Conservation (phyloP, 2,888 invertebrate genomes). For the Gymnocheta viridis region DNA sequence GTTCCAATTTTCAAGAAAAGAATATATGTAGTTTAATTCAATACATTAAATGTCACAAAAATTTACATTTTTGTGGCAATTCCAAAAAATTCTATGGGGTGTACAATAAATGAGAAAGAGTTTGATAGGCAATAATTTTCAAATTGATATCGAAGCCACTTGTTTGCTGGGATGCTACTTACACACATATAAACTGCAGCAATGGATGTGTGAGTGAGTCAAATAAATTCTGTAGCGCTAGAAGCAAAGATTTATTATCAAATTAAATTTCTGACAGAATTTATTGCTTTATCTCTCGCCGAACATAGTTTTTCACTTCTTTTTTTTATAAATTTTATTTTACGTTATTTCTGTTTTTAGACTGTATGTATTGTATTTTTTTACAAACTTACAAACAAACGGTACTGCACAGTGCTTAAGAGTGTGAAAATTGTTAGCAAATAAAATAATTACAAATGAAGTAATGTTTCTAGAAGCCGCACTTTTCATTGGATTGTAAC, state of each 20-base stretch:
- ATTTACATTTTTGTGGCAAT: not conserved
- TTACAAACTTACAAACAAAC: slow-evolving; percentile 30
- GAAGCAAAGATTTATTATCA: slow-evolving; percentile 83
- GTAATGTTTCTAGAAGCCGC: no score
- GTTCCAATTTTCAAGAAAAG: no score
- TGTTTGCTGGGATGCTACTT: slow-evolving; percentile 1
- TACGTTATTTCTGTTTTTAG: slow-evolving; percentile 62
- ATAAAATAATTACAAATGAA: not conserved
- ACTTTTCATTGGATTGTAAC: no score
- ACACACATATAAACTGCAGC: slow-evolving; percentile 30
- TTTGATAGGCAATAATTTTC: not conserved
- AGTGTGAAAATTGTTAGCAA: not conserved
- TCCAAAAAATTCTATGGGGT: no score
- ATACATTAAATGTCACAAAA: no score
- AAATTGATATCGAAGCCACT: not conserved
- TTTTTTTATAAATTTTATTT: slow-evolving; percentile 72
- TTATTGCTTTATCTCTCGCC: slow-evolving; percentile 83
- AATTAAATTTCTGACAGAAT: slow-evolving; percentile 83
- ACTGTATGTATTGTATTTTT: slow-evolving; percentile 54
- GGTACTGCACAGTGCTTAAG: slow-evolving; percentile 40
- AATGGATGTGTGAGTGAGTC: slow-evolving; percentile 73
- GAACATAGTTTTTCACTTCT: slow-evolving; percentile 81
- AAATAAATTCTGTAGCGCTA: slow-evolving; percentile 82
- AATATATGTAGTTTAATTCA: no score
- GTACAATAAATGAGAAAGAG: no score